Conservation (phyloP, 2,888 invertebrate species). For the Idaea biselata region DNA sequence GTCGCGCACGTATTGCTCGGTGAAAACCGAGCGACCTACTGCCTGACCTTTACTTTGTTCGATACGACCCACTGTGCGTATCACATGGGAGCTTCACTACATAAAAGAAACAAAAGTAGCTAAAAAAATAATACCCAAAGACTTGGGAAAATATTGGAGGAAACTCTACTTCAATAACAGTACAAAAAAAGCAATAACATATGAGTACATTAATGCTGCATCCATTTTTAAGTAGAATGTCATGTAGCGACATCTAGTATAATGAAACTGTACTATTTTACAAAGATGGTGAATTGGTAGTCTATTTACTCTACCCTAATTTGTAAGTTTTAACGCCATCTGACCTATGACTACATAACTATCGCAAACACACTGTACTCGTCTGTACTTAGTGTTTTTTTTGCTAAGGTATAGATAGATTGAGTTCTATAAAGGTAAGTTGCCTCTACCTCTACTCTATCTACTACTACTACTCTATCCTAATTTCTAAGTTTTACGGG, state of each 20-base stretch:
- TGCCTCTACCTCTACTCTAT: too few species aligned
- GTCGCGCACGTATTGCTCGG: slow-evolving; percentile 31
- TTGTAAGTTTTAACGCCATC: slow-evolving; percentile 2
- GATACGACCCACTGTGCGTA: slow-evolving; percentile 48
- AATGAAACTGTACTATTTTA: slow-evolving; percentile 14
- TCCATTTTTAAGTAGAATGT: not conserved
- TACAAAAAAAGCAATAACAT: not conserved
- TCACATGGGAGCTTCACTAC: slow-evolving; percentile 40
- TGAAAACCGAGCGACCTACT: slow-evolving; percentile 48
- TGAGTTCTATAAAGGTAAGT: too few species aligned
- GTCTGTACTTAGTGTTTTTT: not conserved
- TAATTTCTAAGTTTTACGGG: too few species aligned
- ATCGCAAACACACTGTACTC: slow-evolving; percentile 2
- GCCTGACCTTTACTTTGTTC: slow-evolving; percentile 43
- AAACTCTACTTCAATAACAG: not conserved
- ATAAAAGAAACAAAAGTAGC: slow-evolving; percentile 30
- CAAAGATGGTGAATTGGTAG: not conserved
- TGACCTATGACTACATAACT: slow-evolving; percentile 11
- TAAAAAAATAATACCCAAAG: slow-evolving; percentile 18
- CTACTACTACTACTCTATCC: too few species aligned
- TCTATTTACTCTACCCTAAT: not conserved
- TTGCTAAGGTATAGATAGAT: too few species aligned
- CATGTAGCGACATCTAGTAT: slow-evolving; percentile 36
- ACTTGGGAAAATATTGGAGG: not conserved
- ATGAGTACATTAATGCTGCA: not conserved